Base-by-base conservation (phyloP, 2,888 invertebrate genomes). In the Brassicogethes aeneus region DNA sequence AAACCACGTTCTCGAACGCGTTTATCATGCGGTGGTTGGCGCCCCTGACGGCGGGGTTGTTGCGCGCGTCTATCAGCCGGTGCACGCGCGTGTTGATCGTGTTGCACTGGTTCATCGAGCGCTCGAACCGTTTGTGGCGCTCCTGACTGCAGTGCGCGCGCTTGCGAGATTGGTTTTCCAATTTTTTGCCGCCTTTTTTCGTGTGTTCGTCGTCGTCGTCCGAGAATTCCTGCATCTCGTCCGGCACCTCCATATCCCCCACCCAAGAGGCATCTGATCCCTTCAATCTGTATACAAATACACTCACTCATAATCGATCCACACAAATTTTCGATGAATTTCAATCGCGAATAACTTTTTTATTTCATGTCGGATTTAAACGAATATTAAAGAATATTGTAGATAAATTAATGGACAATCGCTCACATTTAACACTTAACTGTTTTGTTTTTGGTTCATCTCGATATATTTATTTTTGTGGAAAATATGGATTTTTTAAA, bases 181-280 rank as follows among this genome's bases (percentile, higher is more conserved):
- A 2, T 36, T 17, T 10, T 13, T 39, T 2, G 31, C 35, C 29
- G 7, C 36, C 16, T 10, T 10, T 3, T 8, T 34, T 36, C 12
- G 32, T 32, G 17, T 12, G 43, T 59, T 93, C 93, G 44, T 82
- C 77, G 56, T 94, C 94, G 61, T 94, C 94, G 62, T 93, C 93
- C 0, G 93, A 94, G 66, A 77, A 92, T 17, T 91, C 91, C 1
- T 80, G 52, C 48, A 75, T 77, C 54, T 75, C 74, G 1, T 73
- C 68, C 0, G 92, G 92, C 10, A 82, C 78, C 63, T 94, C 94
- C 34, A 80, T 69, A 61, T 91, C 87, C 61, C 88, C 75, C 51
- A 82, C 75, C 85, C 90, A 92, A 1, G 89, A 86, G 1, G 92
- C 92, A 71, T 95, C 94, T 1, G 83, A 84, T 3, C 91, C 93